Evolutionary conservation across 2,797 vertebrate genomes (phyloP).

Genomic region (Picus viridis): DNA sequence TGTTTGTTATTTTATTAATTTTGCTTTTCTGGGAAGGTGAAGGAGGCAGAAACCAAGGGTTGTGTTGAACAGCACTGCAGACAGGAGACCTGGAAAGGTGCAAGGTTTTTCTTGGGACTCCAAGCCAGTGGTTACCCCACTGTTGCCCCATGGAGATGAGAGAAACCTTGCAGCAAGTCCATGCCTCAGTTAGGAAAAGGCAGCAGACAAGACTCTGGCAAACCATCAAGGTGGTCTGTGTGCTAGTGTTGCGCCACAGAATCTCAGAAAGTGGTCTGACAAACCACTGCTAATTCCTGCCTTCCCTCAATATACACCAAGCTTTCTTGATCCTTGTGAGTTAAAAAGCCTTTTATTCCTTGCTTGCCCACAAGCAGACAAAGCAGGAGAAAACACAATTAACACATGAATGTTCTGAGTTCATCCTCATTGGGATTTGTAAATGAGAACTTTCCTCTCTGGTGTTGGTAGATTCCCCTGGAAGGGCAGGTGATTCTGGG

Average conservation of each 20-base stretch:
- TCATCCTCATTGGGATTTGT: slow-evolving; percentile 55
- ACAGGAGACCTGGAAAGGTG: neutral
- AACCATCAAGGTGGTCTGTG: neutral
- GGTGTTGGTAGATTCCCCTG: slow-evolving; percentile 59
- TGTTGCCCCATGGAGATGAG: neutral
- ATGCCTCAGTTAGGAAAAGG: neutral
- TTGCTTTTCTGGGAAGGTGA: neutral
- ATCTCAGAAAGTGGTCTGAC: slow-evolving; percentile 7
- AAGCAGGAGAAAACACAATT: slow-evolving; percentile 36
- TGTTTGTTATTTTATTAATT: neutral
- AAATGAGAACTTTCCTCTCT: slow-evolving; percentile 46
- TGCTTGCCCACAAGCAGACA: slow-evolving; percentile 19
- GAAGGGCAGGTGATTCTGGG: slow-evolving; percentile 62
- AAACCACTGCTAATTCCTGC: neutral
- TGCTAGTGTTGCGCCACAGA: neutral
- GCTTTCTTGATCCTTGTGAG: slow-evolving; percentile 5
- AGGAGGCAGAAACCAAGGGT: neutral
- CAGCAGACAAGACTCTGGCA: neutral
- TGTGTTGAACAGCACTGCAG: neutral
- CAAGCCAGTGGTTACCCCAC: neutral
- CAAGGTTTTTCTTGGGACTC: neutral
- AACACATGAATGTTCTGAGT: slow-evolving; percentile 37
- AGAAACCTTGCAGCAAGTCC: neutral
- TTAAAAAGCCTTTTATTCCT: slow-evolving; percentile 27
- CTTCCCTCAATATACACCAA: neutral